These are phyloP conservation scores for Uromys caudimaculatus DNA, from an alignment of 2,797 vertebrate genomes.

Conservation along the genomic window DNA sequence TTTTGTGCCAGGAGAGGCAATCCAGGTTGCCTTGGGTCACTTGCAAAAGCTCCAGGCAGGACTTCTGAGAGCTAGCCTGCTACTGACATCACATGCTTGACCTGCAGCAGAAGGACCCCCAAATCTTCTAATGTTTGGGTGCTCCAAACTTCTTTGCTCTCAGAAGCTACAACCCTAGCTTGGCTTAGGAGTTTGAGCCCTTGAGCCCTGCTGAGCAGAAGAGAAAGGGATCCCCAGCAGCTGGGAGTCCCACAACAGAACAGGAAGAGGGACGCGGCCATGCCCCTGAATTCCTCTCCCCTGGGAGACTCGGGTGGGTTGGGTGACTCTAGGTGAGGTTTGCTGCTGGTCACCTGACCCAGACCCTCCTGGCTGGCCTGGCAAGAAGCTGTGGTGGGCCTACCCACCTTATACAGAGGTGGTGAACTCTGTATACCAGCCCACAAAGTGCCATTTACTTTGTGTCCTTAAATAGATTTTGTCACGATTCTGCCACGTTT, in stretches of 20 bases:
- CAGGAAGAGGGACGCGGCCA: not conserved
- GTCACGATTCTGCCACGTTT: not conserved
- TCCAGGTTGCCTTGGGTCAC: not conserved
- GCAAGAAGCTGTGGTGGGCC: too few species aligned
- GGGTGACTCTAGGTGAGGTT: not conserved
- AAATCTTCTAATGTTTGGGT: not conserved
- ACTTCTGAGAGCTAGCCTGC: not conserved
- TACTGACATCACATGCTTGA: not conserved
- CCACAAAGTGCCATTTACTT: not conserved
- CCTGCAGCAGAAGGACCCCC: not conserved
- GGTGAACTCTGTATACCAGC: not conserved
- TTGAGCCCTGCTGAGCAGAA: not conserved
- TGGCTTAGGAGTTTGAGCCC: not conserved
- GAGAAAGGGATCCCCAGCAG: not conserved
- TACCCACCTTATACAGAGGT: not conserved
- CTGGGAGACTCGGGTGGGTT: not conserved
- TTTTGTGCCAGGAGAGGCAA: not conserved
- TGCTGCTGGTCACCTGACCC: fast-evolving
- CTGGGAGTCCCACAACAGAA: not conserved
- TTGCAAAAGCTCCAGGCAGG: not conserved
- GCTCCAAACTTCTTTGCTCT: not conserved
- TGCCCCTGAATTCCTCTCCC: fast-evolving
- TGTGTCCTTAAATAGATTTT: not conserved
- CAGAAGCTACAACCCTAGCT: not conserved
- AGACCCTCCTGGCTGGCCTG: not conserved